Percentiles rank a stretch among this genome's conserved stretches.
Conservation (phyloP, 2,888 invertebrate species). For the Dynastes maya region DNA sequence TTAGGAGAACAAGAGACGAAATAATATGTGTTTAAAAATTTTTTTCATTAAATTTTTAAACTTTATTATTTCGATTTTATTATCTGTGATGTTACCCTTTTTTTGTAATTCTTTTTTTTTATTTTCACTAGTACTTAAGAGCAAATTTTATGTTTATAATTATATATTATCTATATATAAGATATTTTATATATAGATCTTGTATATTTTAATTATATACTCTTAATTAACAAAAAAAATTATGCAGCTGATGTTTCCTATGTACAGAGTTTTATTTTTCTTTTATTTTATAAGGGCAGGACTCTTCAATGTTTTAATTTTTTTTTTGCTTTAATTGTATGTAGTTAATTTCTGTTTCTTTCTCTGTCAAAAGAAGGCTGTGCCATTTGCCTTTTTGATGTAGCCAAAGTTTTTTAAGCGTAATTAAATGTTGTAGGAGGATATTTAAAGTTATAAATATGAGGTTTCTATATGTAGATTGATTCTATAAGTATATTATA, state of each 20-base stretch:
- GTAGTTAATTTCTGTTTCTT: conserved; percentile 6
- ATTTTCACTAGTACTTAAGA: conserved; percentile 23
- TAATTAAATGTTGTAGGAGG: too few species aligned
- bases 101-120: not conserved
- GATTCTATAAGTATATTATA: conserved; percentile 6
- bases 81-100: conserved; percentile 34
- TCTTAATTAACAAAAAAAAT: not conserved
- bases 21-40: conserved; percentile 1
- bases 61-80: conserved; percentile 1
- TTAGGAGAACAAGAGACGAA: not conserved
- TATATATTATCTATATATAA: not conserved
- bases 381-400: conserved; percentile 47
- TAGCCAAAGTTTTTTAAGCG: conserved; percentile 42
- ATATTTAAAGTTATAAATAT: too few species aligned
- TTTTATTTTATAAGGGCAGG: not conserved
- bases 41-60: not conserved
- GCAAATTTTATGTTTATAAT: not conserved
- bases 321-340: not conserved
- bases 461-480: not conserved
- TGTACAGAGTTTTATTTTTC: conserved; percentile 17
- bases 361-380: conserved; percentile 39
- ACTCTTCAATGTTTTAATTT: not conserved
- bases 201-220: not conserved
- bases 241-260: conserved; percentile 27
- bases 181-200: not conserved